Conservation (phyloP, 2,888 invertebrate genomes). For the Stomorhina lunata region DNA sequence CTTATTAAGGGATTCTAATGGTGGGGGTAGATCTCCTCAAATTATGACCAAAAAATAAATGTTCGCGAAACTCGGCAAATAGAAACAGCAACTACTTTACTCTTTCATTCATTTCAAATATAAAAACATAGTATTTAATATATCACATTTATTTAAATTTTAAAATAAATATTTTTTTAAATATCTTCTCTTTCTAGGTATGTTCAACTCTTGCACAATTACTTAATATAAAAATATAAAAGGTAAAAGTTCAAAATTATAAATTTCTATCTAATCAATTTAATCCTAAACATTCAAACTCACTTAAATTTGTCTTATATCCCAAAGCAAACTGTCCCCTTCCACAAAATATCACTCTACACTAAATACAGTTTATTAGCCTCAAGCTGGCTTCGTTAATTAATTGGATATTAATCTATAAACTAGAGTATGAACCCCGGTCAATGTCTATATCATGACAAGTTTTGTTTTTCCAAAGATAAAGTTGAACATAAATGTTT, state of each 20-base stretch:
- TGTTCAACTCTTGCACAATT: not conserved
- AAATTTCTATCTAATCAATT: too few relatives aligned
- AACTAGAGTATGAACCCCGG: conserved; percentile 36
- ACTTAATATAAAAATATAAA: too few relatives aligned
- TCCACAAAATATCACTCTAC: not conserved
- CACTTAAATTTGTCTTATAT: not conserved
- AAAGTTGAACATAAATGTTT: conserved; percentile 5
- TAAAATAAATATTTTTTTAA: not conserved
- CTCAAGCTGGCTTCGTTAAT: conserved; percentile 25
- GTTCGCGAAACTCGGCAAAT: too few relatives aligned
- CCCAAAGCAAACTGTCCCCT: not conserved
- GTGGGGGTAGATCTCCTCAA: too few relatives aligned
- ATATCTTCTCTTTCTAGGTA: not conserved
- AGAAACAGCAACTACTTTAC: too few relatives aligned
- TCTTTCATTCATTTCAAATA: too few relatives aligned
- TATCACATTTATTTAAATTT: too few relatives aligned
- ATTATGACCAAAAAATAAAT: too few relatives aligned
- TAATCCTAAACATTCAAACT: too few relatives aligned
- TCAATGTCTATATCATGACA: not conserved
- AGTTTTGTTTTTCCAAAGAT: not conserved
- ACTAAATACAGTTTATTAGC: conserved; percentile 9
- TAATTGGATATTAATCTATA: conserved; percentile 33
- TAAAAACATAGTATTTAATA: too few relatives aligned
- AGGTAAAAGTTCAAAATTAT: too few relatives aligned
- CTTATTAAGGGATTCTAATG: too few relatives aligned